Conservation (phyloP, 2,113 vertebrate genomes). For the Jacana jacana region DNA sequence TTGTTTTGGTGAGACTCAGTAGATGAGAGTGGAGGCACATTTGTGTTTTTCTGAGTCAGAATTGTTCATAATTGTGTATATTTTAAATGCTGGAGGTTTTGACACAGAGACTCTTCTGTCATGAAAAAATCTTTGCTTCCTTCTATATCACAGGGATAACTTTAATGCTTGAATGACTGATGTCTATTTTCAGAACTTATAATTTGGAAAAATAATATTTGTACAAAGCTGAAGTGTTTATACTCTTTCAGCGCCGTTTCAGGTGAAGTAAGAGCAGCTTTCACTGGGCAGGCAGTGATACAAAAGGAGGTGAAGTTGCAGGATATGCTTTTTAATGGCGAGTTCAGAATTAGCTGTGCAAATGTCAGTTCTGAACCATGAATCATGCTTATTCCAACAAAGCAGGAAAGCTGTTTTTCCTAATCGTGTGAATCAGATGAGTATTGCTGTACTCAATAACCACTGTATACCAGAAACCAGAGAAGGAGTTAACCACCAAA, state of each 20-base stretch:
- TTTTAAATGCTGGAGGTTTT: background rate
- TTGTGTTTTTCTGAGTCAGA: background rate
- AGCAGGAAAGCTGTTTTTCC: background rate
- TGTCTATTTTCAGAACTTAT: background rate
- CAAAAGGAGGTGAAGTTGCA: background rate
- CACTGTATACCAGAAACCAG: background rate
- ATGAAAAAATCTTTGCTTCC: background rate
- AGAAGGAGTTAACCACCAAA: background rate
- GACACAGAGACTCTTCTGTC: background rate
- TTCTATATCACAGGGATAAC: background rate
- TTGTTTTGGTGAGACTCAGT: background rate
- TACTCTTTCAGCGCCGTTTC: background rate
- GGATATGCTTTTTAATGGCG: background rate
- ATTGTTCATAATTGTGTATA: background rate
- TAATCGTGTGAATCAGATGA: background rate
- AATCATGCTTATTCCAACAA: background rate
- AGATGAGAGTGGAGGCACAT: background rate
- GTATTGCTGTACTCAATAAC: background rate
- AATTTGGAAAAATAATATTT: constrained; percentile 9
- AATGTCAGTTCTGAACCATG: background rate
- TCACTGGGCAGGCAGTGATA: background rate
- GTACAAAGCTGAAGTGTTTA: background rate
- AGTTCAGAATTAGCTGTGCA: background rate
- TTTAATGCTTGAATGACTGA: background rate
- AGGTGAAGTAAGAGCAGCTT: background rate